Evolutionary conservation across 2,113 vertebrate species (phyloP), one percentile per base, ranked within the genome.

Genomic region (Mastomys natalensis): DNA sequence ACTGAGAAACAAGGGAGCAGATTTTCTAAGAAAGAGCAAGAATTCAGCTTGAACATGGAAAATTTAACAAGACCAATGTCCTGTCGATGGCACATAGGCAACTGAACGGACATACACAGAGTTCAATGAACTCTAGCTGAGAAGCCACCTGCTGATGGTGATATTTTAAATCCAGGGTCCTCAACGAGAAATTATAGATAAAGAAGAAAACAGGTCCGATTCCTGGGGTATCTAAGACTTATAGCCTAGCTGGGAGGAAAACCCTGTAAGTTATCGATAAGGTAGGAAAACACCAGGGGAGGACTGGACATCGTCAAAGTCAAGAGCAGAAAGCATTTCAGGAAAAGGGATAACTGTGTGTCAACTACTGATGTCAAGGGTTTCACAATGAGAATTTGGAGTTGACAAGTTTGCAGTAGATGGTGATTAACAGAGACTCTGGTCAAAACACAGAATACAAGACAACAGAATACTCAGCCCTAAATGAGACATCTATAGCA

Each of bases 321-420:
- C 82, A 43, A 3, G 4, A 16, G 21, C 80, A 72, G 43, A 89
- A 64, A 70, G 64, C 43, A 48, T 70, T 68, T 66, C 68, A 60
- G 45, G 58, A 26, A 91, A 26, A 22, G 68, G 6, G 55, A 48
- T 19, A 4, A 77, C 21, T 8, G 55, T 21, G 3, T 21, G 5
- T 51, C 73, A 85, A 15, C 34, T 29, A 16, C 48, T 86, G 12
- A 45, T 5, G 53, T 62, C 94, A 90, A 87, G 51, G 4, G 62
- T 66, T 85, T 95, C 93, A 93, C 70, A 22, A 58, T 40, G 45
- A 96, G 40, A 94, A 73, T 5, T 60, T 26, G 45, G 84, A 82
- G 51, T 0, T 45, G 70, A 78, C n/a, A 7, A 62, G 43, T 31
- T 84, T 43, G n/a, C 26, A 43, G 58, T 84, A 84, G n/a, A 17